phyloP scores from a whole-genome alignment of 1,140 invertebrate genomes.

The Brachionus plicatilis region DNA sequence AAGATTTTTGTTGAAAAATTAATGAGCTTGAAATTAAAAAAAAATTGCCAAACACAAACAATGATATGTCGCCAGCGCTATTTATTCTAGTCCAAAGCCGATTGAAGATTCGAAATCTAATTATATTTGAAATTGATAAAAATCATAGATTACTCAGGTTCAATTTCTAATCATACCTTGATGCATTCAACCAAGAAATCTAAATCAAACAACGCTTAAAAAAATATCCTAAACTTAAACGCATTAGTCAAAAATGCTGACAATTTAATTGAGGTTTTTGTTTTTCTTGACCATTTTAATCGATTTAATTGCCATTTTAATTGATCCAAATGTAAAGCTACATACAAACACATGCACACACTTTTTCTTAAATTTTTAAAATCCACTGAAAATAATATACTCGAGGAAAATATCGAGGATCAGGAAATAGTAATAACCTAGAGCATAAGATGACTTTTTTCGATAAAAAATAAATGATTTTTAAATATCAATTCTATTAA shows the following conservation, averaged over 20 bases:
- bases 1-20: neutral
- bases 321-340: neutral
- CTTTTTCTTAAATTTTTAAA: neutral
- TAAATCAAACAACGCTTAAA: neutral
- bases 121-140: neutral
- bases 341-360: neutral
- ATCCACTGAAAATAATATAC: neutral
- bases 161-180: neutral
- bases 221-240: neutral
- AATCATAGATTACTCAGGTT: neutral
- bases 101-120: neutral
- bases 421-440: constrained; percentile 19
- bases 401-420: neutral
- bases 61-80: neutral
- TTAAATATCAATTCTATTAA: neutral
- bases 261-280: constrained; percentile 13
- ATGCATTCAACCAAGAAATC: neutral
- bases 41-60: neutral
- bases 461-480: constrained; percentile 5
- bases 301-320: neutral
- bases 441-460: constrained; percentile 13
- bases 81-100: neutral
- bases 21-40: neutral
- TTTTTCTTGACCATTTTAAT: constrained; percentile 3
- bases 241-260: neutral